Conservation (phyloP, 2,888 invertebrate genomes). For the Archips xylosteana region DNA sequence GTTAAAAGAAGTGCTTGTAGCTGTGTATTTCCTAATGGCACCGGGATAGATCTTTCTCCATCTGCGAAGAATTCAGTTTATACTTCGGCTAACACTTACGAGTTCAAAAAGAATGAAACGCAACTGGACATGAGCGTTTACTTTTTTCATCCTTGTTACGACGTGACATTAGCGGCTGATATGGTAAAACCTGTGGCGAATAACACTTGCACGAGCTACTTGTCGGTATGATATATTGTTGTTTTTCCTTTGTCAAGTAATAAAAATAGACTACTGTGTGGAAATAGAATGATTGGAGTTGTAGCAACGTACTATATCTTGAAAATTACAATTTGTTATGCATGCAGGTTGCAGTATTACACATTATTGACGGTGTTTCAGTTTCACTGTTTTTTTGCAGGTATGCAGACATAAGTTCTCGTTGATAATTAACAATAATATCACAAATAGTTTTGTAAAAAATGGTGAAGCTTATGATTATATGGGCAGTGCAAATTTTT, state of each 20-base stretch:
- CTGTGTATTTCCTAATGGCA: slow-evolving; percentile 79
- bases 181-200: slow-evolving; percentile 45
- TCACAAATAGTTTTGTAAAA: slow-evolving; percentile 25
- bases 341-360: background rate
- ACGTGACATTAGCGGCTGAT: slow-evolving; percentile 57
- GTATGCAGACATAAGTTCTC: slow-evolving; percentile 63
- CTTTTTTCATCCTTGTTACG: slow-evolving; percentile 76
- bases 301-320: background rate
- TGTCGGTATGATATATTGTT: slow-evolving; percentile 63
- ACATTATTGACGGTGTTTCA: background rate
- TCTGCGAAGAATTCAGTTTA: slow-evolving; percentile 63
- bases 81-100: slow-evolving; percentile 56
- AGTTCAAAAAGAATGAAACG: slow-evolving; percentile 50
- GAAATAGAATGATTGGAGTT: slow-evolving; percentile 5
- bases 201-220: slow-evolving; percentile 57
- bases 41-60: slow-evolving; percentile 76
- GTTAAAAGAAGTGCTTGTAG: slow-evolving; percentile 68
- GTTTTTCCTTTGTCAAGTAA: slow-evolving; percentile 39
- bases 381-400: slow-evolving; percentile 55
- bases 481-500: slow-evolving; percentile 60
- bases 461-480: slow-evolving; percentile 59
- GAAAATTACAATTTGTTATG: background rate
- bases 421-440: slow-evolving; percentile 1
- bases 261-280: slow-evolving; percentile 29
- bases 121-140: slow-evolving; percentile 65